These are phyloP conservation scores for Pipistrellus pygmaeus DNA, from an alignment of 2,797 vertebrate genomes.

Conservation along the genomic window DNA sequence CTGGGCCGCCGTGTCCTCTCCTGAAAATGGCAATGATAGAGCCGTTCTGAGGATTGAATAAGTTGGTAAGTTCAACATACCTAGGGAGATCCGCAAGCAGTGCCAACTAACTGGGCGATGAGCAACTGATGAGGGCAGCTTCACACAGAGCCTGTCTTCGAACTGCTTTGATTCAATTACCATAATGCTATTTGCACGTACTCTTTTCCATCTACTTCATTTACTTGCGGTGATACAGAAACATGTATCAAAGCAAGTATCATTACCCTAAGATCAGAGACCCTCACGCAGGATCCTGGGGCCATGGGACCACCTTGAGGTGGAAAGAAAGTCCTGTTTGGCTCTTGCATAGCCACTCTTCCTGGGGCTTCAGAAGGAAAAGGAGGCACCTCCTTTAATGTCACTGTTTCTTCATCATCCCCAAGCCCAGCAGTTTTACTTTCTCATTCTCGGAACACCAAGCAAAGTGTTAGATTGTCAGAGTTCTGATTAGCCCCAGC, in stretches of 20 bases:
- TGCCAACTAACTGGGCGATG: background rate
- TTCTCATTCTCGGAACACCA: constrained; percentile 34
- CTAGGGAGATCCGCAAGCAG: background rate
- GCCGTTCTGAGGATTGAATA: constrained; percentile 20
- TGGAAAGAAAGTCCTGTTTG: background rate
- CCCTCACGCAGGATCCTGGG: background rate
- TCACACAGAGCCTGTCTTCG: background rate
- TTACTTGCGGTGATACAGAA: constrained; percentile 10
- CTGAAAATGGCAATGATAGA: background rate
- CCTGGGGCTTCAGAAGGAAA: constrained; percentile 7
- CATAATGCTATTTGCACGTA: background rate
- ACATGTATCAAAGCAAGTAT: background rate
- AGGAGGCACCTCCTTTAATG: background rate
- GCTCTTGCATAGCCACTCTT: background rate
- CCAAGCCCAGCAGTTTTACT: constrained; percentile 14
- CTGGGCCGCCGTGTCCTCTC: background rate
- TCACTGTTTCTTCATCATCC: constrained; percentile 30
- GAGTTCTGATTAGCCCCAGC: constrained; percentile 11
- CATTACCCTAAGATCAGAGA: background rate
- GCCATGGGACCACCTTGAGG: background rate
- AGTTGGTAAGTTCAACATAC: background rate
- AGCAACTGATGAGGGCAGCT: background rate
- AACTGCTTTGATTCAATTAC: constrained; percentile 11
- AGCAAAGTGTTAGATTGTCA: constrained; percentile 24
- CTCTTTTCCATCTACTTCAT: constrained; percentile 32